Percentiles rank a stretch among this genome's conserved stretches.
Conservation (phyloP, 1,140 invertebrate species). For the Rhyacophila brunnea region DNA sequence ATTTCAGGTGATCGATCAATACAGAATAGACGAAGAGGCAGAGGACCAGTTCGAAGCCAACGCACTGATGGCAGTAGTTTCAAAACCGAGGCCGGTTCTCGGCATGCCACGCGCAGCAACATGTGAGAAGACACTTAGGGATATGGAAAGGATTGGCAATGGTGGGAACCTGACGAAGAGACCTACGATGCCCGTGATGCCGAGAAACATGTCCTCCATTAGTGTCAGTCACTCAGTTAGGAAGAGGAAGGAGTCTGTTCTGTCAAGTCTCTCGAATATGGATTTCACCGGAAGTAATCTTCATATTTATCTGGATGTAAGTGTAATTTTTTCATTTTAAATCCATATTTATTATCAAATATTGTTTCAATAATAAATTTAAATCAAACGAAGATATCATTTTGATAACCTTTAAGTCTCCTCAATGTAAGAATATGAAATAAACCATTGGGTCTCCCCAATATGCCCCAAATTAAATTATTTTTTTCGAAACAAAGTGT, state of each 20-base stretch:
- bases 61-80: conserved; percentile 45
- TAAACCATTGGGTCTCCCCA: no score
- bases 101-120: conserved; percentile 50
- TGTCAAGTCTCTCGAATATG: conserved; percentile 68
- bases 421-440: no score
- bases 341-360: no score
- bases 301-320: conserved; percentile 63
- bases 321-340: no score
- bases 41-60: conserved; percentile 53
- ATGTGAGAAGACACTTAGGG: conserved; percentile 54
- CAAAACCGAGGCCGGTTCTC: conserved; percentile 44
- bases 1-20: conserved; percentile 60
- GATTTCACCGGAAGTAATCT: conserved; percentile 70
- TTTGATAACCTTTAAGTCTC: no score
- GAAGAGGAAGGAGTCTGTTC: conserved; percentile 62
- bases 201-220: conserved; percentile 55
- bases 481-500: no score
- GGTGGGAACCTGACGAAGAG: conserved; percentile 41
- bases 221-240: conserved; percentile 48
- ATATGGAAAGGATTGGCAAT: conserved; percentile 38
- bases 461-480: no score
- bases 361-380: no score
- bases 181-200: conserved; percentile 52
- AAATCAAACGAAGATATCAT: no score
- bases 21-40: conserved; percentile 58